Conservation (phyloP, 2,888 invertebrate species). For the Hemistola chrysoprasaria region DNA sequence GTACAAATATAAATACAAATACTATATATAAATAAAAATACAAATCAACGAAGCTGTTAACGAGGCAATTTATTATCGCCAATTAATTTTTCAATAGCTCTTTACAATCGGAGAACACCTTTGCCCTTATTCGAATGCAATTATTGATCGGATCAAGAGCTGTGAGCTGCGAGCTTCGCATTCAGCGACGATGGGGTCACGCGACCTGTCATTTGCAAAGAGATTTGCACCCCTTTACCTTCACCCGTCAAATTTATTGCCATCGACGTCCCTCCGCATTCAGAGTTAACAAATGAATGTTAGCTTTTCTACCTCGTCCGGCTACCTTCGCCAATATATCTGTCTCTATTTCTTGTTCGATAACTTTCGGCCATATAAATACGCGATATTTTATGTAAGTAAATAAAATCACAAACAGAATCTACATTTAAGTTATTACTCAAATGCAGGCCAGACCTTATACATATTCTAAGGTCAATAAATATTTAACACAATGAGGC, state of each 20-base stretch:
- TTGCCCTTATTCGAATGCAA: constrained; percentile 34
- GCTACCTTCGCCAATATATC: constrained; percentile 22
- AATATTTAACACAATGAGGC: constrained; percentile 43
- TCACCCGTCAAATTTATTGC: constrained; percentile 64
- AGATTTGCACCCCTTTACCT: constrained; percentile 61
- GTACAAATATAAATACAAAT: no score
- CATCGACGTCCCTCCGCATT: constrained; percentile 39
- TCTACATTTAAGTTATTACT: constrained; percentile 19
- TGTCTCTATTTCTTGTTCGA: constrained; percentile 26
- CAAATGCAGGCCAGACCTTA: constrained; percentile 24
- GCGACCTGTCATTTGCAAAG: constrained; percentile 67
- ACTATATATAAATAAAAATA: no score
- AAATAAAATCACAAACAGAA: constrained; percentile 33
- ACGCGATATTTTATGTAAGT: no score
- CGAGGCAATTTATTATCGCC: constrained; percentile 8
- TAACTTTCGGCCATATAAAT: constrained; percentile 30
- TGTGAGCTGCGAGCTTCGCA: constrained; percentile 27
- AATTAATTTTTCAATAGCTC: constrained; percentile 13
- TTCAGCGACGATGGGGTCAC: constrained; percentile 48
- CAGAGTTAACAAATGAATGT: constrained; percentile 42
- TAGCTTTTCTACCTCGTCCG: constrained; percentile 36
- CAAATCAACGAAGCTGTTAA: constrained; percentile 5
- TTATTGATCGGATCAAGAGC: constrained; percentile 42
- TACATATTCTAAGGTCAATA: constrained; percentile 36
- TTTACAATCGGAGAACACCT: constrained; percentile 16